Evolutionary conservation across 2,113 vertebrate genomes (phyloP).

Genomic region (Macrotis lagotis): DNA sequence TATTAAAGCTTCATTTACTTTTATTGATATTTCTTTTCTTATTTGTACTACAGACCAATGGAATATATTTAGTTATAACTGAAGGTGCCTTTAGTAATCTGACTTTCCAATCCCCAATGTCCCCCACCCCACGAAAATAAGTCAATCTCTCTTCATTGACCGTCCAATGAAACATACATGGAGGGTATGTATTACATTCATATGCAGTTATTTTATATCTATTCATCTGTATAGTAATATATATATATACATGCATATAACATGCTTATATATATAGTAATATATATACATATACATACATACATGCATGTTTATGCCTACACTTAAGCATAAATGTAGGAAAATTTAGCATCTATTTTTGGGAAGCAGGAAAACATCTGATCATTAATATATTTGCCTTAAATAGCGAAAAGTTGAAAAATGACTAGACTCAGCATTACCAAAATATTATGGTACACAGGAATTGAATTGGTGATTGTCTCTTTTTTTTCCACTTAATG

Average conservation of each 20-base stretch:
- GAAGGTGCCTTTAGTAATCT: constrained; percentile 36
- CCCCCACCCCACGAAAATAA: constrained; percentile 28
- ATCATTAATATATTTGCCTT: neutral
- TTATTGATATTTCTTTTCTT: constrained; percentile 50
- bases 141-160: constrained; percentile 5
- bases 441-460: neutral
- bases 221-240: neutral
- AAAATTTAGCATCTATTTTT: neutral
- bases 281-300: neutral
- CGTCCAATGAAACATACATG: constrained; percentile 1
- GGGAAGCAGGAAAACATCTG: neutral
- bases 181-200: neutral
- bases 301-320: neutral
- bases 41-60: constrained; percentile 41
- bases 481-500: constrained; percentile 34
- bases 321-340: too few species aligned
- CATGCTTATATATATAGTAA: too few species aligned
- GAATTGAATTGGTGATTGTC: neutral
- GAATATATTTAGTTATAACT: constrained; percentile 55
- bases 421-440: constrained; percentile 4
- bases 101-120: constrained; percentile 23
- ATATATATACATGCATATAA: too few species aligned
- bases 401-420: constrained; percentile 28
- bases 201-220: neutral
- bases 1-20: constrained; percentile 54